A percentile compares a stretch with the other conserved stretches of the same genome.
phyloP scores from a whole-genome alignment of 2,888 invertebrate species.

The Syrphus vitripennis region DNA sequence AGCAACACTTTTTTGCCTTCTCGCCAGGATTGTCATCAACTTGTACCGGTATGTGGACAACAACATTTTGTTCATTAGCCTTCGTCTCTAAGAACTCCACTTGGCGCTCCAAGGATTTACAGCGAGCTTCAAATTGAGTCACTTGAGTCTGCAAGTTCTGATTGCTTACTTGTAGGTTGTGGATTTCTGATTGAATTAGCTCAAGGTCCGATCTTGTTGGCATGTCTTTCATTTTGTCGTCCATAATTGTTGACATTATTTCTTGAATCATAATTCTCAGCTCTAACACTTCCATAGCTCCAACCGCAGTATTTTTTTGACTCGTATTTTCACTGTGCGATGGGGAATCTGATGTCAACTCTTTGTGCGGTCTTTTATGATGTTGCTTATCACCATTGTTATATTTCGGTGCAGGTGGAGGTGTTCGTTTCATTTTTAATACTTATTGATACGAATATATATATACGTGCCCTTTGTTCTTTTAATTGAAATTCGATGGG shows the following conservation, averaged over 20 bases:
- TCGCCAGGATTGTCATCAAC: background rate
- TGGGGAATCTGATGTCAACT: no score
- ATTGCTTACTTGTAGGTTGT: background rate
- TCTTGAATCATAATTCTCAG: background rate
- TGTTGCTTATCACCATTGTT: no score
- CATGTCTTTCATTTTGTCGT: background rate
- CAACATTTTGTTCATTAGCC: background rate
- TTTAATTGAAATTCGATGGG: no score
- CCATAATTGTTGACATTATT: background rate
- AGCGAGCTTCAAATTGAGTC: background rate
- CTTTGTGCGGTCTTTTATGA: no score
- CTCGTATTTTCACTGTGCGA: no score
- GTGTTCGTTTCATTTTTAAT: no score
- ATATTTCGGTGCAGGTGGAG: no score
- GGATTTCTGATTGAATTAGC: background rate
- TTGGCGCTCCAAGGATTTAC: background rate
- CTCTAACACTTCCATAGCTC: no score
- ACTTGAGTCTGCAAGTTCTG: background rate
- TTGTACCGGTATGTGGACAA: background rate
- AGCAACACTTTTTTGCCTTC: background rate
- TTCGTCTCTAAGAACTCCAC: background rate
- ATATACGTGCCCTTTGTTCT: no score
- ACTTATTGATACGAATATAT: no score
- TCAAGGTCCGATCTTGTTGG: background rate
- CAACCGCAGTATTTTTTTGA: no score